Percentiles rank a stretch among this genome's conserved stretches.
Conservation (phyloP, 37 sponge, comb jelly and placozoan species). For the Lycopodina hypogea region DNA sequence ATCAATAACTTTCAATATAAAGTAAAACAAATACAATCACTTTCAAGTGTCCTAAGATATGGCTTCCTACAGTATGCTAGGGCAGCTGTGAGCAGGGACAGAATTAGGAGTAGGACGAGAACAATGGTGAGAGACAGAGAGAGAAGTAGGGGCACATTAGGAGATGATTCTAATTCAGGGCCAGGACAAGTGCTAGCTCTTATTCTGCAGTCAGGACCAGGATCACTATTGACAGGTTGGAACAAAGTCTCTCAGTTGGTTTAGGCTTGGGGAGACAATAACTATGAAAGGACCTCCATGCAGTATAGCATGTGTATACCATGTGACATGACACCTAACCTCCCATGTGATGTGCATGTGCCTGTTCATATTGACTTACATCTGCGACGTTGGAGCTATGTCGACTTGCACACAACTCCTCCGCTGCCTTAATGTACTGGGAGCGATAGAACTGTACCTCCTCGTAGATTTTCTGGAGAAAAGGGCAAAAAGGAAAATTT, state of each 20-base stretch:
- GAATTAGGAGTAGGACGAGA: too few species aligned
- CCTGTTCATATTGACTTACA: conserved; percentile 22
- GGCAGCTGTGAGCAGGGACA: too few species aligned
- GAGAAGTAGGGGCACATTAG: too few species aligned
- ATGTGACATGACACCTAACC: not conserved
- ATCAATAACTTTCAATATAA: too few species aligned
- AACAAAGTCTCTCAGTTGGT: not conserved
- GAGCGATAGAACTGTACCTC: conserved; percentile 44
- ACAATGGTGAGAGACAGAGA: too few species aligned
- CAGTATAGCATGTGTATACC: not conserved
- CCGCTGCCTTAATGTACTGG: conserved; percentile 43
- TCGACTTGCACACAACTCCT: conserved; percentile 54
- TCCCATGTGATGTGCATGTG: not conserved
- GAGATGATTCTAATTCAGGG: too few species aligned
- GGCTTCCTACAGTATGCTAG: too few species aligned
- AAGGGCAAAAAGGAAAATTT: not conserved
- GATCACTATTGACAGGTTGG: not conserved
- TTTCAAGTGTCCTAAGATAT: too few species aligned
- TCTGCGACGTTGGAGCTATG: conserved; percentile 47
- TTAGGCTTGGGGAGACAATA: not conserved
- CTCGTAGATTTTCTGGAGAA: conserved; percentile 45
- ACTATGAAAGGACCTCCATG: not conserved
- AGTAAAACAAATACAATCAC: too few species aligned
- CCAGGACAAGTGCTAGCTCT: too few species aligned
- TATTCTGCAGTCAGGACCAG: too few species aligned